Percentiles rank a stretch among this genome's conserved stretches.
Evolutionary conservation across 2,888 invertebrate species (phyloP).

Genomic region (Drosophila helvetica): DNA sequence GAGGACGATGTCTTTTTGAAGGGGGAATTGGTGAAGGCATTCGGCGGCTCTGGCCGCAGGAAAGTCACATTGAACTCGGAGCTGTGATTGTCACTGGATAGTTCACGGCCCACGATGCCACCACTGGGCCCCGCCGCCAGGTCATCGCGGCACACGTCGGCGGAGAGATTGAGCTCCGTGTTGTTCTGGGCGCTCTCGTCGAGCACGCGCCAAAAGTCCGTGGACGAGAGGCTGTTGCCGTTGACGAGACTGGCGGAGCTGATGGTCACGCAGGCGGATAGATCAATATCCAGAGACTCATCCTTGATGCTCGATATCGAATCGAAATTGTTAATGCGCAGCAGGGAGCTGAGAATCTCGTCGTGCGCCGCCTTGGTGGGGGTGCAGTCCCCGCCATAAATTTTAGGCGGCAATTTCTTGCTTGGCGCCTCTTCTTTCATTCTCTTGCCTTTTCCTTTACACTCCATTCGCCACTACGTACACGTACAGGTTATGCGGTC

Average conservation of each 20-base stretch:
- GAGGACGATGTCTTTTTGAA: constrained; percentile 68
- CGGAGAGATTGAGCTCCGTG: constrained; percentile 67
- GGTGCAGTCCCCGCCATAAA: constrained; percentile 71
- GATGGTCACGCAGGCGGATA: constrained; percentile 83
- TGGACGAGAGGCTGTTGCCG: constrained; percentile 81
- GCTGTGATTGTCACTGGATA: constrained; percentile 58
- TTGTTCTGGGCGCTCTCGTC: constrained; percentile 82
- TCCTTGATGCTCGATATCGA: constrained; percentile 83
- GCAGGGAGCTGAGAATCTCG: constrained; percentile 81
- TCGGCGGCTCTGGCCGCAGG: constrained; percentile 76
- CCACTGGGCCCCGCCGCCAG: constrained; percentile 32
- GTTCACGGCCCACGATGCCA: constrained; percentile 23
- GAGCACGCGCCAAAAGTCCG: constrained; percentile 83
- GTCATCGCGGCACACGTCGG: constrained; percentile 60
- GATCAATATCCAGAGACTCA: constrained; percentile 83
- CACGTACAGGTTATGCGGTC: constrained; percentile 82
- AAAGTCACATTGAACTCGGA: constrained; percentile 80
- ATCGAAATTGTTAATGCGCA: constrained; percentile 83
- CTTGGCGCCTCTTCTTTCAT: constrained; percentile 83
- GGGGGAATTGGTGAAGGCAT: constrained; percentile 76
- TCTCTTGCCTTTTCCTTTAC: constrained; percentile 75
- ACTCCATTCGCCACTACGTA: constrained; percentile 77
- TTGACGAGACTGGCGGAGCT: constrained; percentile 79
- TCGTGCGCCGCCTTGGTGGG: constrained; percentile 80
- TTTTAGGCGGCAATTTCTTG: constrained; percentile 83